phyloP scores from a whole-genome alignment of 2,113 vertebrate genomes.

The Carollia perspicillata region DNA sequence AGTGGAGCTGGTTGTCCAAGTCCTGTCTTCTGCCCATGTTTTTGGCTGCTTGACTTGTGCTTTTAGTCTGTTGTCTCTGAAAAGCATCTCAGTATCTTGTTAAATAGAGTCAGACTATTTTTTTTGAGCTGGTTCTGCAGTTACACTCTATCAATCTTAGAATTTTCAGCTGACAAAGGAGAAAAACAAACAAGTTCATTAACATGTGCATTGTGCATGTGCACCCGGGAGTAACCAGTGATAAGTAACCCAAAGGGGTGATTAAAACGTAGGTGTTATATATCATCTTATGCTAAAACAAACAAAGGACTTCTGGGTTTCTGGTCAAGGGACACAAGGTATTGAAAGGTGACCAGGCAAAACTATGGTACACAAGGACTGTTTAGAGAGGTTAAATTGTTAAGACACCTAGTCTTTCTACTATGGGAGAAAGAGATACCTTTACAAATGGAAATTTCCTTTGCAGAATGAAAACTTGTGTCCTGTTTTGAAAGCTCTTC shows the following conservation, averaged over 20 bases:
- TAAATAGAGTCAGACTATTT: neutral
- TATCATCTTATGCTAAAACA: neutral
- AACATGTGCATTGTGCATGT: neutral
- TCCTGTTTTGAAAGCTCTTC: neutral
- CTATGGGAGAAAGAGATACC: neutral
- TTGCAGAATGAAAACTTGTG: neutral
- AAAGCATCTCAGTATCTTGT: neutral
- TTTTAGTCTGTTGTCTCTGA: neutral
- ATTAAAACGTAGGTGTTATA: neutral
- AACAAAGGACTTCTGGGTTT: neutral
- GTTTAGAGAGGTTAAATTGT: neutral
- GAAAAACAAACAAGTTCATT: neutral
- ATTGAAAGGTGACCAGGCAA: neutral
- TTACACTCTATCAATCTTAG: neutral
- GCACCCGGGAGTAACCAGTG: neutral
- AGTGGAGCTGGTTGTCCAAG: neutral
- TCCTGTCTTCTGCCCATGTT: neutral
- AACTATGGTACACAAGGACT: neutral
- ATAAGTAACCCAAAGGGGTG: neutral
- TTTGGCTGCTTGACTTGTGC: neutral
- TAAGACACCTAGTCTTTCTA: neutral
- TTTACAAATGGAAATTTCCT: neutral
- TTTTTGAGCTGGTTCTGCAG: neutral
- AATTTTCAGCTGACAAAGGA: neutral
- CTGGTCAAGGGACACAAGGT: neutral